Conservation (phyloP, 2,113 vertebrate species). For the Pseudopodoces humilis region DNA sequence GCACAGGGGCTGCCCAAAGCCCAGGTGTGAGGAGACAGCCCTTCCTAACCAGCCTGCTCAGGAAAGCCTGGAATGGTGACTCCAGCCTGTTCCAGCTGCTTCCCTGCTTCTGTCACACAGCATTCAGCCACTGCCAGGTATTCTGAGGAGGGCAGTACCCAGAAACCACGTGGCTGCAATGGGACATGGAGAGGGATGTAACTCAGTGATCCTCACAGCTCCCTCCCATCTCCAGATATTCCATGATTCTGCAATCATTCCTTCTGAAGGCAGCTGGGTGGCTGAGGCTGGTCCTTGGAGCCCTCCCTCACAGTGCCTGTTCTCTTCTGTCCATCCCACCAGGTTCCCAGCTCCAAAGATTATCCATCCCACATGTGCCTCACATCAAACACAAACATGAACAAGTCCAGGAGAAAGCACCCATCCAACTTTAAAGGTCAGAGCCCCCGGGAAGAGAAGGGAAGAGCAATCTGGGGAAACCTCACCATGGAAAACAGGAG, state of each 20-base stretch:
- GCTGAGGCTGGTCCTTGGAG: background rate
- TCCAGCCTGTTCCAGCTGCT: background rate
- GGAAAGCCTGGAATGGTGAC: background rate
- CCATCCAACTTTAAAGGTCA: background rate
- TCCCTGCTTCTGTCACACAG: background rate
- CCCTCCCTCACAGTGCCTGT: fast-evolving
- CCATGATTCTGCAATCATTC: background rate
- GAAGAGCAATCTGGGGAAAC: background rate
- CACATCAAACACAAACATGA: fast-evolving
- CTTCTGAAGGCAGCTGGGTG: background rate
- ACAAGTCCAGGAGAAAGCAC: background rate
- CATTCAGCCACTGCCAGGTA: background rate
- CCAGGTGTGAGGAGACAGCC: fast-evolving
- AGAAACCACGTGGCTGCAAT: background rate
- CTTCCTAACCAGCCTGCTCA: background rate
- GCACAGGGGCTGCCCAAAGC: background rate
- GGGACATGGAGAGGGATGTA: background rate
- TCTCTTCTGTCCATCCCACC: background rate
- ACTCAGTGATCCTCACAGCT: fast-evolving
- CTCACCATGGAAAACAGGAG: background rate
- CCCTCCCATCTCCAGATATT: background rate
- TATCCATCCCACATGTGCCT: background rate
- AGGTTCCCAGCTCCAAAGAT: background rate
- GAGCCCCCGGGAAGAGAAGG: background rate
- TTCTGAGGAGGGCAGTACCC: fast-evolving